phyloP scores from a whole-genome alignment of 2,797 vertebrate genomes.

The Capromys pilorides region DNA sequence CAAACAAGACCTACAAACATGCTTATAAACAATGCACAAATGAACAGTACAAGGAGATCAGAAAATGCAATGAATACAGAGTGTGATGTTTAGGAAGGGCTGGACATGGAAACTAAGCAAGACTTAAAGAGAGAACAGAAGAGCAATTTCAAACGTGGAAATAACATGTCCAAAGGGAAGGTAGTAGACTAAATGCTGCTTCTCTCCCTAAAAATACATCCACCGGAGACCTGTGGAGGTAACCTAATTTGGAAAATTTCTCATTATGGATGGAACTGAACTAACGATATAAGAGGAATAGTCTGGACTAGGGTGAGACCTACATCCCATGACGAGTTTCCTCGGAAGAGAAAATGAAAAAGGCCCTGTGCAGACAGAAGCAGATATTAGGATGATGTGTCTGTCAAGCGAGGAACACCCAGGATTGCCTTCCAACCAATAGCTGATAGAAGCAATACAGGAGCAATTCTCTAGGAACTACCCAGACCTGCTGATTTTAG shows the following conservation, averaged over 20 bases:
- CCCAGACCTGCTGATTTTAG: neutral
- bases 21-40: conserved; percentile 35
- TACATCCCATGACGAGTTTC: neutral
- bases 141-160: conserved; percentile 15
- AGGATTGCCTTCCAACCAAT: neutral
- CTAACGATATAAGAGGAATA: neutral
- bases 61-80: neutral
- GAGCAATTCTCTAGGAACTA: neutral
- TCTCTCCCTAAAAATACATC: neutral
- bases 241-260: neutral
- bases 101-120: neutral
- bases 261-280: neutral
- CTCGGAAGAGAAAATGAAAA: neutral
- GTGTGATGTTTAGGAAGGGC: conserved; percentile 15
- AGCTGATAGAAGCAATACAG: neutral
- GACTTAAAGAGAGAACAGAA: conserved; percentile 3
- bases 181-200: neutral
- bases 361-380: neutral
- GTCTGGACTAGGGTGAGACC: neutral
- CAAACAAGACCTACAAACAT: neutral
- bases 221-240: neutral
- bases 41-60: conserved; percentile 15
- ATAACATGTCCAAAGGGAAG: neutral
- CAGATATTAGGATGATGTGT: neutral
- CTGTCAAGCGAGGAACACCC: neutral